A percentile compares a stretch with the other conserved stretches of the same genome.
Conservation (phyloP, 2,797 vertebrate genomes). For the Alosa sapidissima region DNA sequence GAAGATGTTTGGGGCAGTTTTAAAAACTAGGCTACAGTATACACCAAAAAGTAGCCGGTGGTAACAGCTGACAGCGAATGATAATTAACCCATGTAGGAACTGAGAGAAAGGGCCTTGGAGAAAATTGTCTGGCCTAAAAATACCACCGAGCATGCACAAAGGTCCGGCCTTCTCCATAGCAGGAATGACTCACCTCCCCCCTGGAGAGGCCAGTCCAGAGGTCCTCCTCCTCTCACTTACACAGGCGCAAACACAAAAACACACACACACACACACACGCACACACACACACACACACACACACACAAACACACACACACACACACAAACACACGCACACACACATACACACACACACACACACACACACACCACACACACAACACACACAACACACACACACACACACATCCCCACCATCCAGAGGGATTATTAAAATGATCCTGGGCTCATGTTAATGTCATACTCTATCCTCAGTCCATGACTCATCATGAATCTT, state of each 20-base stretch:
- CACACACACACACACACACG: background rate
- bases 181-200: slow-evolving; percentile 32
- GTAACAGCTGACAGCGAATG: slow-evolving; percentile 8
- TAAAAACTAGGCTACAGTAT: background rate
- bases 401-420: background rate
- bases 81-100: slow-evolving; percentile 11
- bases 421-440: slow-evolving; percentile 8
- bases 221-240: slow-evolving; percentile 15
- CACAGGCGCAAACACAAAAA: slow-evolving; percentile 13
- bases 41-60: slow-evolving; percentile 32
- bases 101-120: background rate
- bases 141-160: slow-evolving; percentile 1
- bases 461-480: background rate
- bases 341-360: background rate
- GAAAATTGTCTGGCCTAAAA: slow-evolving; percentile 44
- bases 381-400: background rate
- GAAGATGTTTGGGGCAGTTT: background rate
- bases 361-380: background rate
- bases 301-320: background rate
- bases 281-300: background rate
- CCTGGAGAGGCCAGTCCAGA: slow-evolving; percentile 28
- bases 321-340: background rate
- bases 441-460: background rate
- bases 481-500: background rate
- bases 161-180: slow-evolving; percentile 10